These are phyloP conservation scores for Spodoptera exigua DNA, from an alignment of 2,888 invertebrate genomes.

Conservation along the genomic window DNA sequence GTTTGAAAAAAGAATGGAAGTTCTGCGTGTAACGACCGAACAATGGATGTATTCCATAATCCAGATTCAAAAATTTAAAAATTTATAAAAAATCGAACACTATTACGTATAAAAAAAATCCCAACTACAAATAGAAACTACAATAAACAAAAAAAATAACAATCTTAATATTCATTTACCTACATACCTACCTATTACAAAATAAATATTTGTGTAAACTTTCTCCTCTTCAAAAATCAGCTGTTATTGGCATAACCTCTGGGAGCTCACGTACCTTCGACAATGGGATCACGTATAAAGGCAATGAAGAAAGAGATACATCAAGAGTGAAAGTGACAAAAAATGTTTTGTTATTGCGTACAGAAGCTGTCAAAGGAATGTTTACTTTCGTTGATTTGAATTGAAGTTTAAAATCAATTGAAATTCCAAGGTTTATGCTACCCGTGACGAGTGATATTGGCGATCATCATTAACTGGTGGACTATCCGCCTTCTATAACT, in stretches of 20 bases:
- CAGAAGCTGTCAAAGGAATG: conserved; percentile 13
- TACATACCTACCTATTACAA: too few species aligned
- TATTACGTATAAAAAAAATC: too few species aligned
- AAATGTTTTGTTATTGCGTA: conserved; percentile 24
- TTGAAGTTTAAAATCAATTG: background rate
- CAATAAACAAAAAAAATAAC: too few species aligned
- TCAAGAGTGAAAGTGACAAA: conserved; percentile 46
- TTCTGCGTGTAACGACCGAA: too few species aligned
- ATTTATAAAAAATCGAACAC: too few species aligned
- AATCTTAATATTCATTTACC: conserved; percentile 1
- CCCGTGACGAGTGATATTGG: too few species aligned
- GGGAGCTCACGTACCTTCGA: conserved; percentile 44
- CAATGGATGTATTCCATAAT: too few species aligned
- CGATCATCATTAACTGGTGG: too few species aligned
- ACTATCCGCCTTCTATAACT: too few species aligned
- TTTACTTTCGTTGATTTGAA: conserved; percentile 31
- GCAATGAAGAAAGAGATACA: conserved; percentile 33
- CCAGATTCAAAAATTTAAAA: too few species aligned
- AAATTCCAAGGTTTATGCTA: background rate
- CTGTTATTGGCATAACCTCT: conserved; percentile 40
- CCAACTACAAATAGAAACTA: too few species aligned
- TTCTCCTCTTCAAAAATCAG: conserved; percentile 12
- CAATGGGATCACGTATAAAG: conserved; percentile 46
- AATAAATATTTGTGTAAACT: conserved; percentile 9
- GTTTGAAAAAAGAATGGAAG: too few species aligned